Evolutionary conservation across 2,888 invertebrate species (phyloP).

Genomic region (Tubulanus polymorphus): DNA sequence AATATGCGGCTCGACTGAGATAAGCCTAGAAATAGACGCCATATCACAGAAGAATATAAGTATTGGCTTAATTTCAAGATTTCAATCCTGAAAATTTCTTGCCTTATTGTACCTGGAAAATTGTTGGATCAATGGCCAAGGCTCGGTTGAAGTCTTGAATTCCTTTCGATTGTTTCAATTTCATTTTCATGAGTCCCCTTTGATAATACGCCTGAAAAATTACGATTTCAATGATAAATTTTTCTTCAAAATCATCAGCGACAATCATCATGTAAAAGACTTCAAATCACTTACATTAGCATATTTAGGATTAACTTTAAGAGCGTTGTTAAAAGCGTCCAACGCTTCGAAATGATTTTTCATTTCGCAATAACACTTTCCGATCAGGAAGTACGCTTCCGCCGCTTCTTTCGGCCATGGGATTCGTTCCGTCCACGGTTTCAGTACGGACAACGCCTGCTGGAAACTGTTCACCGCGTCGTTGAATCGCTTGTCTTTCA

Average conservation of each 20-base stretch:
- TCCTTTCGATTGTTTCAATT: conserved; percentile 43
- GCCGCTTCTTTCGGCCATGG: conserved; percentile 47
- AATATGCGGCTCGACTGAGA: conserved; percentile 51
- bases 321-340: conserved; percentile 47
- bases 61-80: background rate
- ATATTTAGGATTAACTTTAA: conserved; percentile 42
- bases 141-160: conserved; percentile 53
- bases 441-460: conserved; percentile 42
- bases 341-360: conserved; percentile 39
- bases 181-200: conserved; percentile 44
- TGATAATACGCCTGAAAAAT: conserved; percentile 46
- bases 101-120: conserved; percentile 48
- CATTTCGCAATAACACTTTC: conserved; percentile 47
- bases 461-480: conserved; percentile 48
- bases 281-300: conserved; percentile 36
- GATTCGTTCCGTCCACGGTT: conserved; percentile 24
- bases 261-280: background rate
- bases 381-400: conserved; percentile 47
- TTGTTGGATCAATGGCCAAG: conserved; percentile 47
- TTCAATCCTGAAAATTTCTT: too few species aligned
- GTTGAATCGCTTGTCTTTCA: conserved; percentile 49
- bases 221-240: background rate
- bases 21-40: conserved; percentile 44
- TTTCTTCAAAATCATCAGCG: too few species aligned
- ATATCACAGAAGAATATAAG: conserved; percentile 1